Conservation (phyloP, 2,797 vertebrate genomes). For the Eulemur coronatus region DNA sequence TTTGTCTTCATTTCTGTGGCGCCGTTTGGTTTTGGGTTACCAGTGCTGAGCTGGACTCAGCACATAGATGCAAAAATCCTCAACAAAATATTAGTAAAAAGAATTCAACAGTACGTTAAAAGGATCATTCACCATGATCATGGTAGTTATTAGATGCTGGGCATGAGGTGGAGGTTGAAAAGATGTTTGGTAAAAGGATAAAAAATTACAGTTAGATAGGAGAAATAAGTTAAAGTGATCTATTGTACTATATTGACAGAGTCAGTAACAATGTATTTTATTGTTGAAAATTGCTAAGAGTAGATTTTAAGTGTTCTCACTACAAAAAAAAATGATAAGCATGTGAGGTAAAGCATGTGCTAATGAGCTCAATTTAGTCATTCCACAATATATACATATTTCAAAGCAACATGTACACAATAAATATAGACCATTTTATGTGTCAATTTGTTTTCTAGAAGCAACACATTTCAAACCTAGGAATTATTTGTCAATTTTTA, state of each 20-base stretch:
- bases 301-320: neutral
- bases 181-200: neutral
- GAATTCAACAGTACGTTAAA: neutral
- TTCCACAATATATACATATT: neutral
- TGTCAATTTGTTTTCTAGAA: neutral
- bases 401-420: neutral
- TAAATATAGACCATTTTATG: neutral
- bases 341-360: neutral
- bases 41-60: too few species aligned
- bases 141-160: neutral
- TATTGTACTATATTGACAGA: too few species aligned
- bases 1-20: too few species aligned
- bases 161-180: too few species aligned
- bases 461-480: too few species aligned
- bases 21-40: too few species aligned
- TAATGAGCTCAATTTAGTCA: neutral
- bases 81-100: neutral
- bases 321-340: neutral
- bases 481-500: neutral
- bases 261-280: neutral
- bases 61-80: neutral
- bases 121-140: neutral
- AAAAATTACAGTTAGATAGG: neutral
- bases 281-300: neutral
- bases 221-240: neutral